Conservation (phyloP, 2,888 invertebrate genomes). For the Hemithea aestivaria region DNA sequence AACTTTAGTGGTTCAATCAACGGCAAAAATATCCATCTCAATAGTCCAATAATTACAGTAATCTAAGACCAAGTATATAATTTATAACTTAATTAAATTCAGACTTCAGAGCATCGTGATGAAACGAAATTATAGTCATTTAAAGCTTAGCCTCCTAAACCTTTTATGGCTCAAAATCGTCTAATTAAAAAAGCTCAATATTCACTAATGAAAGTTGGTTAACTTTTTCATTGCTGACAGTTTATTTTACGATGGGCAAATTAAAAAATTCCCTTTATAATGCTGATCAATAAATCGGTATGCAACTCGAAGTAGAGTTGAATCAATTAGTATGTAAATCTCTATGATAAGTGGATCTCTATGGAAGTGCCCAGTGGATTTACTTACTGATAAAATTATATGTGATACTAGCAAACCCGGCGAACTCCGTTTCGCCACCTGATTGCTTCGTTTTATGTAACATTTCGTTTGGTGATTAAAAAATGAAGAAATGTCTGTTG, state of each 20-base stretch:
- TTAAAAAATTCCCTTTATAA: slow-evolving; percentile 1
- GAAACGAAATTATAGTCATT: slow-evolving; percentile 11
- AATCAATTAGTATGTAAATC: slow-evolving; percentile 22
- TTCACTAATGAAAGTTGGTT: slow-evolving; percentile 14
- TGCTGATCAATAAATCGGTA: neutral
- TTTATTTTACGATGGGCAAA: slow-evolving; percentile 19
- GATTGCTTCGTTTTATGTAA: too few relatives aligned
- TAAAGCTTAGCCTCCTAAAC: slow-evolving; percentile 1
- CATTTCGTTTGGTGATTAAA: too few relatives aligned
- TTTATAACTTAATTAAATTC: slow-evolving; percentile 7
- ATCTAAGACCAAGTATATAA: slow-evolving; percentile 2
- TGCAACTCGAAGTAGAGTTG: too few relatives aligned
- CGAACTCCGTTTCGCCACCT: too few relatives aligned
- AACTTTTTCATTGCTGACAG: slow-evolving; percentile 9
- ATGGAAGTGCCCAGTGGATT: too few relatives aligned
- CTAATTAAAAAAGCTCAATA: slow-evolving; percentile 12
- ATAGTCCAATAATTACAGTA: neutral
- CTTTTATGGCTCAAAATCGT: slow-evolving; percentile 11
- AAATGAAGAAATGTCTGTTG: too few relatives aligned
- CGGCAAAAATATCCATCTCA: neutral
- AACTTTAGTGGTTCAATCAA: too few relatives aligned
- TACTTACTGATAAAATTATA: too few relatives aligned
- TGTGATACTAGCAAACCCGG: too few relatives aligned
- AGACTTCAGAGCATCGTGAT: slow-evolving; percentile 4
- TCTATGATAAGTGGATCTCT: too few relatives aligned